These are phyloP conservation scores for Zaprionus inermis DNA, from an alignment of 1,140 invertebrate genomes.

Conservation along the genomic window DNA sequence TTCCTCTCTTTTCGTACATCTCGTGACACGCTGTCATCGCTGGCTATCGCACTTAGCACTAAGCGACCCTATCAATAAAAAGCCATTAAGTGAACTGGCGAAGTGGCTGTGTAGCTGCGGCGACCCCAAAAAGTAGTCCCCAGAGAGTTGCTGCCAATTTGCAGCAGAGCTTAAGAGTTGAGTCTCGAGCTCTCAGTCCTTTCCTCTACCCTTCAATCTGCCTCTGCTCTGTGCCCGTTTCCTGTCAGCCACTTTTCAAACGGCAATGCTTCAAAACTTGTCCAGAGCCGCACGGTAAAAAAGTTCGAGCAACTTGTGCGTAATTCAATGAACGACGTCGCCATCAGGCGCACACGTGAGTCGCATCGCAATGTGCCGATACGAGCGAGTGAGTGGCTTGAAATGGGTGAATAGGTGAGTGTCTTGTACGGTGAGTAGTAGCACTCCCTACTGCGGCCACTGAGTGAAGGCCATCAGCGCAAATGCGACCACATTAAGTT, in stretches of 20 bases:
- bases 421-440: constrained; percentile 2
- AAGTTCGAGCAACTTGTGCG: constrained; percentile 59
- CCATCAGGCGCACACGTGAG: constrained; percentile 69
- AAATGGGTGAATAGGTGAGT: constrained; percentile 32
- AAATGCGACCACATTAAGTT: constrained; percentile 71
- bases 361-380: constrained; percentile 54
- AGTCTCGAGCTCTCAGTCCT: constrained; percentile 14
- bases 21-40: constrained; percentile 2
- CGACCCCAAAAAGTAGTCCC: constrained; percentile 42
- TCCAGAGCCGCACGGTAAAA: constrained; percentile 36
- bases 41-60: background rate
- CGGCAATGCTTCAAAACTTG: constrained; percentile 55
- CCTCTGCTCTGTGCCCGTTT: constrained; percentile 16
- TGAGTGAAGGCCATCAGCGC: constrained; percentile 50
- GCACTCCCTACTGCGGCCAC: constrained; percentile 1
- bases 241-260: constrained; percentile 65
- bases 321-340: constrained; percentile 76
- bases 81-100: constrained; percentile 50
- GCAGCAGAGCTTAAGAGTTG: constrained; percentile 43
- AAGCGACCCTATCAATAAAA: constrained; percentile 70
- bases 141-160: constrained; percentile 66
- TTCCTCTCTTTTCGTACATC: background rate
- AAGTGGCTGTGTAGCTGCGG: constrained; percentile 14
- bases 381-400: constrained; percentile 16
- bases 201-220: background rate